These are phyloP conservation scores for Saccopteryx bilineata DNA, from an alignment of 2,113 vertebrate species.

Conservation along the genomic window DNA sequence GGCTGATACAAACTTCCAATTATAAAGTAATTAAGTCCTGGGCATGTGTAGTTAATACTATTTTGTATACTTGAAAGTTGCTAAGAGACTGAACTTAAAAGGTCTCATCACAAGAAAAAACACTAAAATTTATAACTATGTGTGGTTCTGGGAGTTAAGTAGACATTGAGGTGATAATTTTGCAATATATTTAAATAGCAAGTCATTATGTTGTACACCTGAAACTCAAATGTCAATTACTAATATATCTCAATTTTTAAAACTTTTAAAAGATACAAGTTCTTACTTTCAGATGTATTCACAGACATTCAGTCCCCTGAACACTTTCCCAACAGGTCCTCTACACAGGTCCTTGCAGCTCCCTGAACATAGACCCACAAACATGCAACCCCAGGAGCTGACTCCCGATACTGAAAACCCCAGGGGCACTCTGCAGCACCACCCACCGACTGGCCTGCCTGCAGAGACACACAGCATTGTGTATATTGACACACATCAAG, in stretches of 20 bases:
- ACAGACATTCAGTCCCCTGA: background rate
- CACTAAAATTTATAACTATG: background rate
- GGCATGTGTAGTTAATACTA: background rate
- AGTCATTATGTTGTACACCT: background rate
- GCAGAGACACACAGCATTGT: background rate
- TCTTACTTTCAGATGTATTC: background rate
- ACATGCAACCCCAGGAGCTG: background rate
- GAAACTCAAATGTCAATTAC: background rate
- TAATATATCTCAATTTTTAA: background rate
- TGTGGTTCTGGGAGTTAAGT: background rate
- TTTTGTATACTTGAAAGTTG: background rate
- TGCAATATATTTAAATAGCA: background rate
- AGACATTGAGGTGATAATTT: background rate
- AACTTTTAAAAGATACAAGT: background rate
- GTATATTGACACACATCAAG: background rate
- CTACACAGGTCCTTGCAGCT: background rate
- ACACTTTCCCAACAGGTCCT: background rate
- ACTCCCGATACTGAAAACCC: background rate
- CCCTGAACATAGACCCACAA: background rate
- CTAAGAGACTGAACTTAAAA: conserved; percentile 4
- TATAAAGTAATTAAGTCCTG: background rate
- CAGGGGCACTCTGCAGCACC: background rate
- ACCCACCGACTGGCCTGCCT: background rate
- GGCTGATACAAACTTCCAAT: background rate
- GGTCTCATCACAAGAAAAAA: background rate